These are phyloP conservation scores for Lemur catta DNA, from an alignment of 2,797 vertebrate genomes.

Conservation along the genomic window DNA sequence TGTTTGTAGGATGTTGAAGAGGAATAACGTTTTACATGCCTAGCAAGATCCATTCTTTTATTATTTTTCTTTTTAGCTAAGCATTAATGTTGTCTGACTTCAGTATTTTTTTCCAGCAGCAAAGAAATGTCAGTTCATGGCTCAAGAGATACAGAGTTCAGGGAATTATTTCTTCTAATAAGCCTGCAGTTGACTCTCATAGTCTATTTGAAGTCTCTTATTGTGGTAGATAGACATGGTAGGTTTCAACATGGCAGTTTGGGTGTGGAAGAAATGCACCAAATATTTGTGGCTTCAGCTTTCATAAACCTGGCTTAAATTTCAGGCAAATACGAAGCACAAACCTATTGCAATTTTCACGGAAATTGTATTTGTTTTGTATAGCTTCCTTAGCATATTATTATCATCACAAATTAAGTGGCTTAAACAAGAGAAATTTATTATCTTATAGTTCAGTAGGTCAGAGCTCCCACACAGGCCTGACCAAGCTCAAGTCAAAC, in stretches of 20 bases:
- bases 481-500: background rate
- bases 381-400: background rate
- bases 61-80: conserved; percentile 42
- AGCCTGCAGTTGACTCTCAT: conserved; percentile 18
- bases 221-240: background rate
- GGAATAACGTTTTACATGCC: background rate
- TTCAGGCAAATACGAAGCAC: background rate
- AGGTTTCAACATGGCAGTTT: background rate
- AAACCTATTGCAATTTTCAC: background rate
- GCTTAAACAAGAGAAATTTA: background rate
- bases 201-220: background rate
- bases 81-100: conserved; percentile 45
- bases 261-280: background rate
- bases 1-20: no score
- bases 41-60: background rate
- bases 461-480: background rate
- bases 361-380: background rate
- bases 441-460: background rate
- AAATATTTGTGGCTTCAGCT: background rate
- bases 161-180: conserved; percentile 40
- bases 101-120: conserved; percentile 55
- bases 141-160: background rate
- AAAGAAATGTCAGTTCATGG: background rate
- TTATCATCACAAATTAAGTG: background rate
- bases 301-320: background rate